Evolutionary conservation across 1,140 invertebrate genomes (phyloP).

Genomic region (Drosophila nasuta): DNA sequence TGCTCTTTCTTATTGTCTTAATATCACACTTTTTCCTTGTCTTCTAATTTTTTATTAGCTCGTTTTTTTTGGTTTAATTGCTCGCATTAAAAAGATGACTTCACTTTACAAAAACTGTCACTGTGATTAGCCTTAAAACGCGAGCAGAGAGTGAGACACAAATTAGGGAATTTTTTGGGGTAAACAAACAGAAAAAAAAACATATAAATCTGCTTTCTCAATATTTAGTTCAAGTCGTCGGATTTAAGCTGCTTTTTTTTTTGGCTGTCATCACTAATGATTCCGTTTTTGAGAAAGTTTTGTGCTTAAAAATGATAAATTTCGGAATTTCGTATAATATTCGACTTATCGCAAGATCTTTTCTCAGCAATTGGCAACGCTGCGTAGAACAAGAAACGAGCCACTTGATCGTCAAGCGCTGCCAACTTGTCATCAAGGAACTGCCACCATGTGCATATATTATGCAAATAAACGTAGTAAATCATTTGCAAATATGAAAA

Average conservation of each 20-base stretch:
- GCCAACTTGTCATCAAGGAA: not conserved
- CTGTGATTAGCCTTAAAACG: slow-evolving; percentile 1
- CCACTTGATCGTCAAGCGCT: not conserved
- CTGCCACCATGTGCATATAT: not conserved
- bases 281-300: slow-evolving; percentile 11
- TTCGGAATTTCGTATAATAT: not conserved
- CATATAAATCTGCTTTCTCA: slow-evolving; percentile 23
- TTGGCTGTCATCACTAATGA: slow-evolving; percentile 2
- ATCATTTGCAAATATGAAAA: no score
- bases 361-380: not conserved
- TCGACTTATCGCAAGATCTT: not conserved
- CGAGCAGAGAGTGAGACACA: not conserved
- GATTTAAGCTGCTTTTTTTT: slow-evolving; percentile 16
- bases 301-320: not conserved
- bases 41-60: not conserved
- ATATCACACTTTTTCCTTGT: slow-evolving; percentile 1
- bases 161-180: not conserved
- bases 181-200: not conserved
- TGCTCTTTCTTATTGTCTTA: slow-evolving; percentile 11
- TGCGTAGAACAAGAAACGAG: no score
- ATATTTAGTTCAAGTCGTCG: slow-evolving; percentile 11
- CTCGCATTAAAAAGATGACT: slow-evolving; percentile 33
- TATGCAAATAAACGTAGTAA: no score
- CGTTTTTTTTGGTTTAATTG: slow-evolving; percentile 27
- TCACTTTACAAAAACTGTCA: slow-evolving; percentile 28